Percentiles rank a stretch among this genome's conserved stretches.
Evolutionary conservation across 2,797 vertebrate genomes (phyloP).

Genomic region (Rhyacichthys aspro): DNA sequence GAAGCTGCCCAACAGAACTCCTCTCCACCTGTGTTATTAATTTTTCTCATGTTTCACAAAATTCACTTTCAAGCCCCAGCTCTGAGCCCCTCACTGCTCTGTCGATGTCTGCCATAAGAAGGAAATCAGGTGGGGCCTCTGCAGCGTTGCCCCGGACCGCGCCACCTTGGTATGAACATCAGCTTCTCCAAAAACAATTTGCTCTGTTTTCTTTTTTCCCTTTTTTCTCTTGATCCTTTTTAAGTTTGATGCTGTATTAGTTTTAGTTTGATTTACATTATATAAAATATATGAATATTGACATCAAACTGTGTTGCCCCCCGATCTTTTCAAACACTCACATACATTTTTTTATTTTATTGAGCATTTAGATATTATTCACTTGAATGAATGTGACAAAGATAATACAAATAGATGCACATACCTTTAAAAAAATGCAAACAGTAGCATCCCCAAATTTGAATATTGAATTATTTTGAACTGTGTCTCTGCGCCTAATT

Average conservation of each 20-base stretch:
- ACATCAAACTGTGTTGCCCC: constrained; percentile 70
- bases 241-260: constrained; percentile 90
- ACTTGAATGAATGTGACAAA: too few relatives aligned
- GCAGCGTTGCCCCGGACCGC: constrained; percentile 26
- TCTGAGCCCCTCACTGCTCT: constrained; percentile 10
- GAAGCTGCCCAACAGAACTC: constrained; percentile 54
- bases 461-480: too few relatives aligned
- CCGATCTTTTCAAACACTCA: constrained; percentile 59
- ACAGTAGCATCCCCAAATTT: too few relatives aligned
- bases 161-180: constrained; percentile 61
- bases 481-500: too few relatives aligned
- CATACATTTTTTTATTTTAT: background rate
- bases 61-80: constrained; percentile 6
- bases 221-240: constrained; percentile 72
- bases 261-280: constrained; percentile 91
- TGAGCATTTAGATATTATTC: constrained; percentile 14
- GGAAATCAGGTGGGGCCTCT: constrained; percentile 32
- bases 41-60: constrained; percentile 11
- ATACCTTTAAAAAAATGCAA: too few relatives aligned
- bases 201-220: constrained; percentile 52
- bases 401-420: too few relatives aligned
- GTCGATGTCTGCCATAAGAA: constrained; percentile 17
- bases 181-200: constrained; percentile 58
- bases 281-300: constrained; percentile 84
- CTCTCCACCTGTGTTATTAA: constrained; percentile 53